phyloP scores from a whole-genome alignment of 2,113 vertebrate species.

The Lampris incognitus region DNA sequence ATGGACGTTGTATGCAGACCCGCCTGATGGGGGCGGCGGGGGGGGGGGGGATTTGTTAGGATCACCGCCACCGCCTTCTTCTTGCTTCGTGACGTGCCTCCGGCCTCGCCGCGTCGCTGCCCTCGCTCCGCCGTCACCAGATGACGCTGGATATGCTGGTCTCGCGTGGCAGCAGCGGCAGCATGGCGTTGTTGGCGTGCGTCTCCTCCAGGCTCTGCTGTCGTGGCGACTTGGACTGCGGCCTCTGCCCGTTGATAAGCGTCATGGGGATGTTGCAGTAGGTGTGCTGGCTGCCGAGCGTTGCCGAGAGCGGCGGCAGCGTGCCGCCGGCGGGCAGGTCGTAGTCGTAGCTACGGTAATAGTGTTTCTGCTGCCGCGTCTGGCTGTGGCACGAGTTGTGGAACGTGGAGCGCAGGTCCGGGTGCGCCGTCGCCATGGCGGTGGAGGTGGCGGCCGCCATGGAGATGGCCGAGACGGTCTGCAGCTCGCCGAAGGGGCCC shows the following conservation, averaged over 20 bases:
- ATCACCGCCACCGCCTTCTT: too few species aligned
- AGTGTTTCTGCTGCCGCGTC: slow-evolving; percentile 96
- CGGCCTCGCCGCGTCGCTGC: background rate
- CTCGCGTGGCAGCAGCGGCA: slow-evolving; percentile 95
- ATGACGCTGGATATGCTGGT: slow-evolving; percentile 99
- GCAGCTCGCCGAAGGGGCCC: slow-evolving; percentile 95
- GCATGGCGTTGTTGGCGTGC: slow-evolving; percentile 96
- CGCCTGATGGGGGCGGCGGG: too few species aligned
- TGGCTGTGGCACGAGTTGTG: slow-evolving; percentile 88
- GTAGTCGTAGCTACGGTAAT: slow-evolving; percentile 96
- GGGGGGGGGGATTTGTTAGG: too few species aligned
- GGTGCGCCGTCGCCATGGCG: slow-evolving; percentile 94
- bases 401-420: slow-evolving; percentile 94
- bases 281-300: slow-evolving; percentile 96
- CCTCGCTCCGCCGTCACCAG: slow-evolving; percentile 88
- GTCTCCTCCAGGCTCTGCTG: slow-evolving; percentile 94
- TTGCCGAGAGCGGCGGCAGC: slow-evolving; percentile 86
- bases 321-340: slow-evolving; percentile 91
- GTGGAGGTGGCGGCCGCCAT: slow-evolving; percentile 97
- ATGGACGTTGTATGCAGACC: slow-evolving; percentile 23
- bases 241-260: slow-evolving; percentile 95
- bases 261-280: slow-evolving; percentile 99
- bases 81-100: too few species aligned
- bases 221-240: slow-evolving; percentile 89
- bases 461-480: slow-evolving; percentile 96